A percentile compares a stretch with the other conserved stretches of the same genome.
phyloP scores from a whole-genome alignment of 1,140 invertebrate genomes.

The Epicauta chinensis region DNA sequence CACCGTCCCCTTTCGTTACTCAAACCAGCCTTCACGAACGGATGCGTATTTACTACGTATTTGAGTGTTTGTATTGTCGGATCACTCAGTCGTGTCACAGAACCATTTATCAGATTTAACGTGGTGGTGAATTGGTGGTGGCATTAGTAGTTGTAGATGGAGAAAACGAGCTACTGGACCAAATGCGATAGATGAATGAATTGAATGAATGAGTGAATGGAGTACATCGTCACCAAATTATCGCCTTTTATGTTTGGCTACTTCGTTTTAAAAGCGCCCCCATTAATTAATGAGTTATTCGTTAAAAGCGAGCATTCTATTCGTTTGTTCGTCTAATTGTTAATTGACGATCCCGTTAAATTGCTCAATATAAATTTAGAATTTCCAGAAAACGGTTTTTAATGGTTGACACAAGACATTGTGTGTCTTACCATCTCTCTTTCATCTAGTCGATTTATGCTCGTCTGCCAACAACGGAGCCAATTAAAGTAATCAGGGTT shows the following conservation, averaged over 20 bases:
- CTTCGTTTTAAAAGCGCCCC: conserved; percentile 15
- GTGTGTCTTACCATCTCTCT: too few relatives aligned
- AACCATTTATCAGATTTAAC: conserved; percentile 42
- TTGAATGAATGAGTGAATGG: conserved; percentile 2
- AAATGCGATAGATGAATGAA: conserved; percentile 9
- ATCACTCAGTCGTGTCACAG: conserved; percentile 41
- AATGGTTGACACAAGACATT: too few relatives aligned
- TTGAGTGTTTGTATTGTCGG: conserved; percentile 43
- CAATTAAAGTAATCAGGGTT: conserved; percentile 38
- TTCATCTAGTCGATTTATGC: conserved; percentile 5
- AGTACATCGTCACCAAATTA: conserved; percentile 21
- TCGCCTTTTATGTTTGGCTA: conserved; percentile 18
- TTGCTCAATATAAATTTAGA: too few relatives aligned
- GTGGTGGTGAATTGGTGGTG: neutral
- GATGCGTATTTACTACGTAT: conserved; percentile 43
- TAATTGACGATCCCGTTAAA: too few relatives aligned
- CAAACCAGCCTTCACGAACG: conserved; percentile 25
- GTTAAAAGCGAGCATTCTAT: neutral
- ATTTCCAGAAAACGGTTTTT: too few relatives aligned
- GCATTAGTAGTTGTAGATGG: too few relatives aligned
- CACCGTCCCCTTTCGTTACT: conserved; percentile 10
- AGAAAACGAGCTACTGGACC: neutral
- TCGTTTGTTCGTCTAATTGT: too few relatives aligned
- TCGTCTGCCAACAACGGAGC: conserved; percentile 16
- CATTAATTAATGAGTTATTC: conserved; percentile 17